Conservation (phyloP, 2,797 vertebrate species). For the Falco biarmicus region DNA sequence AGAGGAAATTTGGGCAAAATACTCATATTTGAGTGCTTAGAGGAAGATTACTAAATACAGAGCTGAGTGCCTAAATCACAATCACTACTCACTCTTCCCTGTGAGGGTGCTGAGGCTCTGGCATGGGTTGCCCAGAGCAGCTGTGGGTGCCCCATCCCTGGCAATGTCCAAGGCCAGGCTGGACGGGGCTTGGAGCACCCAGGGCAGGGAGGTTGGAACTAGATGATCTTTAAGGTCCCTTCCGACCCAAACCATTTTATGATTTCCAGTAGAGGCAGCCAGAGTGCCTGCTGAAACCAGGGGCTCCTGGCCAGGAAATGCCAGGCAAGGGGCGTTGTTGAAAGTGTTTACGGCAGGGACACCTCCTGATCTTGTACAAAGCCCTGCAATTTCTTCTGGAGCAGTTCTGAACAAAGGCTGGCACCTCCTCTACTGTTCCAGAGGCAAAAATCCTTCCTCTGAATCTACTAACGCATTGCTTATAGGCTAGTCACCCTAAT, state of each 20-base stretch:
- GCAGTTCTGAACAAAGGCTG: slow-evolving; percentile 31
- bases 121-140: background rate
- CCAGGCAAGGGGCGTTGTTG: background rate
- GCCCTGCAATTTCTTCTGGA: background rate
- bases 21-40: background rate
- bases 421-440: slow-evolving; percentile 3
- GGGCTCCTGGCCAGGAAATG: background rate
- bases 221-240: background rate
- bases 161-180: too few relatives aligned
- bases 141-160: too few relatives aligned
- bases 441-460: slow-evolving; percentile 20
- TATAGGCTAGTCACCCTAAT: slow-evolving; percentile 19
- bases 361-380: background rate
- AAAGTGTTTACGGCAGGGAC: background rate
- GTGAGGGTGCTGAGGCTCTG: background rate
- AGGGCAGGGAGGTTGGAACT: background rate
- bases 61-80: background rate
- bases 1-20: background rate
- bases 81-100: background rate
- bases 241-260: background rate
- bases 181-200: too few relatives aligned
- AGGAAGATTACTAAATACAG: background rate
- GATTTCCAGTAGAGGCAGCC: background rate
- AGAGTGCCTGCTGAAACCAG: background rate
- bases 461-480: background rate